Conservation (phyloP, 2,113 vertebrate genomes). For the Nymphicus hollandicus region DNA sequence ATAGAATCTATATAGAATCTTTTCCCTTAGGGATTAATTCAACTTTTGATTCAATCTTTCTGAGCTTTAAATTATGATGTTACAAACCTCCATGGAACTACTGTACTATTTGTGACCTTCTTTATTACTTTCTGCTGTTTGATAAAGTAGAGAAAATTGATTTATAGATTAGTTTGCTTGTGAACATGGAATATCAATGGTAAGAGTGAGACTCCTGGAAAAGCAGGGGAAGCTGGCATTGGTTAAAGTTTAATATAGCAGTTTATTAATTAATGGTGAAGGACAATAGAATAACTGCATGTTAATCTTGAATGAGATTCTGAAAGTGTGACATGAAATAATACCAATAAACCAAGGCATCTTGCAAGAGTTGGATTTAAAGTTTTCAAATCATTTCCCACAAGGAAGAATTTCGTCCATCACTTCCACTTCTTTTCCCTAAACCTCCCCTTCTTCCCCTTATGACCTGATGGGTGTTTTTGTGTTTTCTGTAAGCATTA, state of each 20-base stretch:
- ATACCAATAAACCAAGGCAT: not conserved
- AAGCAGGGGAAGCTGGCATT: not conserved
- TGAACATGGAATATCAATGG: constrained; percentile 67
- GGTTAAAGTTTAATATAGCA: constrained; percentile 37
- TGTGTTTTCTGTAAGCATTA: not conserved
- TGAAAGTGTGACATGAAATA: not conserved
- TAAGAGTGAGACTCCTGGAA: not conserved
- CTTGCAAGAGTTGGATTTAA: not conserved
- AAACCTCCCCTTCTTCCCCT: not conserved
- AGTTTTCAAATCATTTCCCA: not conserved
- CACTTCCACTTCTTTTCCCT: not conserved
- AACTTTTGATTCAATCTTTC: constrained; percentile 84
- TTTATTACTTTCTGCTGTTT: constrained; percentile 77
- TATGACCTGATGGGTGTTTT: not conserved
- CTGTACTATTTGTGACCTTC: constrained; percentile 82
- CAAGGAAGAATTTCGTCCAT: not conserved
- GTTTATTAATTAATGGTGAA: constrained; percentile 65
- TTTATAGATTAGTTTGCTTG: constrained; percentile 69
- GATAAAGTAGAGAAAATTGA: constrained; percentile 76
- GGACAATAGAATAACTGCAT: constrained; percentile 17
- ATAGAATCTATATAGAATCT: constrained; percentile 77
- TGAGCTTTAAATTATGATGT: constrained; percentile 82
- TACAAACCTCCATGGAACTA: constrained; percentile 81
- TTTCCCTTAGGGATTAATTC: constrained; percentile 81
- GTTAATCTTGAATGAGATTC: constrained; percentile 17